Conservation (phyloP, 2,888 invertebrate species). For the Plemyria rubiginata region DNA sequence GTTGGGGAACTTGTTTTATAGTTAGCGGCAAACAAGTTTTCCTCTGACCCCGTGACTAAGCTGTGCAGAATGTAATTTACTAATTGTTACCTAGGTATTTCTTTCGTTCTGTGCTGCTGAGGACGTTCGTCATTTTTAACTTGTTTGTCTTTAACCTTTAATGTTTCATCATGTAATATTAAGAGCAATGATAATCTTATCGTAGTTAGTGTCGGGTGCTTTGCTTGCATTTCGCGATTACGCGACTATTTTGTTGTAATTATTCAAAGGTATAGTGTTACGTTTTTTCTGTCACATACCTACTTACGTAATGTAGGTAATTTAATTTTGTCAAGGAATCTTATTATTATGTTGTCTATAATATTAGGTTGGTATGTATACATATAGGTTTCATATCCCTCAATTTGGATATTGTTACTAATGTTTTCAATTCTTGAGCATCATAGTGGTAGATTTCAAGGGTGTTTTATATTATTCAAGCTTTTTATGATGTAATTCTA, state of each 20-base stretch:
- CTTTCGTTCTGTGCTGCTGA: too few relatives aligned
- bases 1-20: not conserved
- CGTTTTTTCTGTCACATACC: not conserved
- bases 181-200: not conserved
- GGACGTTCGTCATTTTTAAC: not conserved
- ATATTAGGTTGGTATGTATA: not conserved
- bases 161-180: not conserved
- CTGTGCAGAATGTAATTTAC: too few relatives aligned
- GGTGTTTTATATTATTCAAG: constrained; percentile 12
- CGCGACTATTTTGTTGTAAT: not conserved
- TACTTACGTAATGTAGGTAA: constrained; percentile 2
- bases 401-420: not conserved
- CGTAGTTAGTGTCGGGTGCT: constrained; percentile 21
- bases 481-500: constrained; percentile 1
- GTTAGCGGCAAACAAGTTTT: too few relatives aligned
- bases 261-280: constrained; percentile 1
- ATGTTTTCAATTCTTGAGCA: not conserved
- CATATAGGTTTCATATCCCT: not conserved
- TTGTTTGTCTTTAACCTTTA: not conserved
- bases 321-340: not conserved
- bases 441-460: constrained; percentile 11
- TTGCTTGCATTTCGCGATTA: constrained; percentile 21
- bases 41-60: too few relatives aligned
- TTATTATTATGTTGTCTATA: not conserved
- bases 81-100: too few relatives aligned